phyloP scores from a whole-genome alignment of 2,888 invertebrate genomes.

The Agonopterix alstromeriana region DNA sequence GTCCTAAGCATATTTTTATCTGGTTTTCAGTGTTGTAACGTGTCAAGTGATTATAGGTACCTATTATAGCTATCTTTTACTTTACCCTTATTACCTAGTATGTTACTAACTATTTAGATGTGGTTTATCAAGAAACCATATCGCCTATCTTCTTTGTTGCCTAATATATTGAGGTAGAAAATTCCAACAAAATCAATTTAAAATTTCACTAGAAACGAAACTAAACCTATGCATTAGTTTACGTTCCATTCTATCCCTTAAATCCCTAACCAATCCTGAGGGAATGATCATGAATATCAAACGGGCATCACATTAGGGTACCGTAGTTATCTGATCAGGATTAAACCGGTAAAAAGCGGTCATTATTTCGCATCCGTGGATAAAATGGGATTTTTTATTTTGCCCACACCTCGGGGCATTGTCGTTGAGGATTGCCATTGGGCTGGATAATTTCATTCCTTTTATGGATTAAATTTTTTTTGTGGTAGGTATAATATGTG shows the following conservation, averaged over 20 bases:
- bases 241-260: constrained; percentile 27
- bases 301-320: constrained; percentile 52
- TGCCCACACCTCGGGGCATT: constrained; percentile 61
- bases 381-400: constrained; percentile 65
- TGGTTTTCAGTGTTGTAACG: no score
- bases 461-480: not conserved
- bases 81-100: no score
- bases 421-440: constrained; percentile 42
- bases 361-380: constrained; percentile 66
- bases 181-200: no score
- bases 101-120: no score
- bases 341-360: constrained; percentile 69
- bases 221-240: not conserved
- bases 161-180: no score
- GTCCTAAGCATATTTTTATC: no score
- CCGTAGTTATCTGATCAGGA: constrained; percentile 65
- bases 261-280: constrained; percentile 31
- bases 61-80: no score
- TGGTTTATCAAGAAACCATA: no score
- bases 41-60: no score
- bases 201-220: not conserved
- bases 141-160: no score
- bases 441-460: constrained; percentile 33
- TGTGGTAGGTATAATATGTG: no score
- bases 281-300: constrained; percentile 67